Base-by-base conservation (phyloP, 2,797 vertebrate genomes). In the Ciconia nigra region DNA sequence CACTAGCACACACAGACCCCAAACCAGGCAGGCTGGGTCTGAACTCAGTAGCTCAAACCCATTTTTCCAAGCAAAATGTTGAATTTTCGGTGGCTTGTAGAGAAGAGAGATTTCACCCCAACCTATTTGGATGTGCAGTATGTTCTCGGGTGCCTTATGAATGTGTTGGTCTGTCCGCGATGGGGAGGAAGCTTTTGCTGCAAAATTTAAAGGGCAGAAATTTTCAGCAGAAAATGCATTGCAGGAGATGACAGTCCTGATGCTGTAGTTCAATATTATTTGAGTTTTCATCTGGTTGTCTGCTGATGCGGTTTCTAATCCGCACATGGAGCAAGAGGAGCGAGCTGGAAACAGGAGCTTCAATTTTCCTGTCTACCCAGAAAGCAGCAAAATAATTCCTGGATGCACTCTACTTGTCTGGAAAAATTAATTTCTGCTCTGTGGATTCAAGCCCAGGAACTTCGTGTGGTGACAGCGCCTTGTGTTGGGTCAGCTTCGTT, bases 71-170 rank as follows among this genome's bases (percentile, higher is more conserved):
- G 74, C 7, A 63, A 73, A 89, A 49, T 0, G 0, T 57, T 95
- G 69, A 41, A 44, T 93, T 95, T 57, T 39, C 83, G 76, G 37
- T 82, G 79, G 74, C 69, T 91, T 41, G 35, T 42, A 41, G 42
- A 91, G 82, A 85, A 91, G 47, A 62, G n/a, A 63, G 57, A 74
- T 86, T 90, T 87, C 82, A 82, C 73, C 85, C 76, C 2, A 4
- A 25, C 52, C 55, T 83, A 86, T 83, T 80, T 67, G 90, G 76
- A 85, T 51, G 91, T 94, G 88, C 61, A 57, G 74, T 58, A 67
- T 54, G 84, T 94, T 91, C 73, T 90, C 0, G 77, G 93, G 88
- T 92, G 93, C 92, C 88, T 91, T 95, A 95, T 79, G 88, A 94
- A 94, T 59, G 83, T 90, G 74, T 91, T 57, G 69, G 59, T 96